Evolutionary conservation across 2,888 invertebrate genomes (phyloP), one percentile per base, ranked within the genome.

Genomic region (Augiades crinisus): DNA sequence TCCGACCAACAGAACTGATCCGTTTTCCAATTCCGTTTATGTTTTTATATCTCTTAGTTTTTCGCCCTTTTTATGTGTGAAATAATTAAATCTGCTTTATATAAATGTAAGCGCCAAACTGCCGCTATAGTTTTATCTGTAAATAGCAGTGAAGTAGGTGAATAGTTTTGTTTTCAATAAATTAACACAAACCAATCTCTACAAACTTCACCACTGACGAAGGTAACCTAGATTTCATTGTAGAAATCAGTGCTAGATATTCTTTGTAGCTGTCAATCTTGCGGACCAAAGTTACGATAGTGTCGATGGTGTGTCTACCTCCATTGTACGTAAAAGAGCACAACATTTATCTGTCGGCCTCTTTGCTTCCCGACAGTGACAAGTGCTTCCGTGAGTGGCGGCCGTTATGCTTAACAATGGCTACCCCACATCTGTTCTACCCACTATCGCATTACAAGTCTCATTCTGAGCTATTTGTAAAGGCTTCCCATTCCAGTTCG

Each of bases 371-470:
- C 68, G 82, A 82, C 82, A 82, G 67, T 84, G 85, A 86, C 83
- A 81, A 81, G 85, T 81, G 78, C 69, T 84, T 87, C 87, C 86
- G 86, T 78, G 77, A 81, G 73, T 75, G 76, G 71, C 78, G 70
- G 70, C 75, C 72, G 81, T 78, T 77, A 77, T 72, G 67, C 64
- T 63, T 73, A 73, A 87, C 86, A 87, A 86, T 77, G 70, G 72
- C 61, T 70, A 77, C 78, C 78, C 78, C 70, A 77, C 76, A 75
- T 78, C 78, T 72, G 66, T 63, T 67, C 67, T 65, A 62, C 62
- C 60, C 67, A 78, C 78, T 81, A 84, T 82, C 79, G 69, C 68
- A 72, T 78, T 76, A 75, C 75, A 60, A 71, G 65, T 64, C 69
- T 72, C 70, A 76, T 76, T 79, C 75, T 76, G 66, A 67, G 64